Conservation (phyloP, 2,113 vertebrate genomes). For the Eptesicus fuscus region DNA sequence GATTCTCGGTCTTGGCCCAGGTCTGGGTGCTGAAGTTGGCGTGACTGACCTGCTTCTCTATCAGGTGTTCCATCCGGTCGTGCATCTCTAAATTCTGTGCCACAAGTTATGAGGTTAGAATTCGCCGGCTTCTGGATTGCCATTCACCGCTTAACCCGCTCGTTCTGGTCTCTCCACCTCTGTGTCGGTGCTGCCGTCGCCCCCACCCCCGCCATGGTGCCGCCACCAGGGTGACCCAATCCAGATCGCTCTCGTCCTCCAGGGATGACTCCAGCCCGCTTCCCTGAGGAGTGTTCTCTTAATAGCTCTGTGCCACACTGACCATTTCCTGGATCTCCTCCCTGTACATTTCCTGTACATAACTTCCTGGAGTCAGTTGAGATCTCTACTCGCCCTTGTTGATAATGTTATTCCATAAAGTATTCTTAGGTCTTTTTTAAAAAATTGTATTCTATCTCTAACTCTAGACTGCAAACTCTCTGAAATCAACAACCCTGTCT, state of each 20-base stretch:
- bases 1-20: constrained; percentile 84
- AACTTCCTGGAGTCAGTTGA: neutral
- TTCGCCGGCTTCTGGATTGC: neutral
- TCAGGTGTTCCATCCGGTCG: constrained; percentile 92
- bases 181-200: neutral
- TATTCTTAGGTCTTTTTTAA: neutral
- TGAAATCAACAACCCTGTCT: neutral
- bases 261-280: neutral
- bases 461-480: neutral
- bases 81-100: constrained; percentile 94
- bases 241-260: neutral
- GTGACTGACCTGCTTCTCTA: constrained; percentile 85
- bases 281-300: neutral
- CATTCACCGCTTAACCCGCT: neutral
- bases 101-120: neutral
- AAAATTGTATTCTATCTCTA: neutral
- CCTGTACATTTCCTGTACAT: neutral
- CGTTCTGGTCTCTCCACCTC: neutral
- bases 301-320: neutral
- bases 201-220: fast-evolving
- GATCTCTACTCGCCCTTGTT: neutral
- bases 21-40: constrained; percentile 72
- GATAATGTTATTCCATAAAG: neutral
- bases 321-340: neutral
- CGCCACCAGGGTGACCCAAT: neutral